Percentiles rank a stretch among this genome's conserved stretches.
These are phyloP conservation scores for Venturia canescens DNA, from an alignment of 1,140 invertebrate species.

Conservation along the genomic window DNA sequence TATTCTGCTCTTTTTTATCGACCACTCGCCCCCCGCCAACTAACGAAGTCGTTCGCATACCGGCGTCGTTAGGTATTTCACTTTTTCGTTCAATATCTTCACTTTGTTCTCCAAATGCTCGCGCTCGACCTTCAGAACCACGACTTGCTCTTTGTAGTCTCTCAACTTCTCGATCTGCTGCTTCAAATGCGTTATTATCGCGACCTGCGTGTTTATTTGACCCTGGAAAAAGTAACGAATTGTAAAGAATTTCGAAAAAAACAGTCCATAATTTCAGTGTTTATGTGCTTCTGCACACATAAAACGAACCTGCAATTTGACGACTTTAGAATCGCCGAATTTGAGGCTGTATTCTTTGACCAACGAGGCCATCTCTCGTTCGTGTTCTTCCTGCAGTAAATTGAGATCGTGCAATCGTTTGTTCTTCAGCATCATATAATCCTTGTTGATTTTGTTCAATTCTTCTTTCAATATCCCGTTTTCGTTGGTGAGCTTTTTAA, in stretches of 20 bases:
- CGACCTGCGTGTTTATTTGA: conserved; percentile 77
- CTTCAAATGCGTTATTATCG: conserved; percentile 78
- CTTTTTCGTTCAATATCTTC: conserved; percentile 72
- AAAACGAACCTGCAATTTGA: conserved; percentile 73
- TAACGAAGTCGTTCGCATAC: conserved; percentile 62
- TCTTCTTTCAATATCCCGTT: conserved; percentile 80
- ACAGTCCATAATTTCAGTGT: not conserved
- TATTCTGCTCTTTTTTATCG: conserved; percentile 7
- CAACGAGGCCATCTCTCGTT: conserved; percentile 81
- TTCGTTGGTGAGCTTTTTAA: conserved; percentile 77
- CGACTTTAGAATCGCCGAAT: conserved; percentile 71
- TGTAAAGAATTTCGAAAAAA: conserved; percentile 28
- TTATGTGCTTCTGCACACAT: not conserved
- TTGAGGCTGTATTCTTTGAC: conserved; percentile 74
- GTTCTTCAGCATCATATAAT: conserved; percentile 84
- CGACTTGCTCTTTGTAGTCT: conserved; percentile 77
- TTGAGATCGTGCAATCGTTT: conserved; percentile 87
- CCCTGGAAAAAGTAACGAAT: conserved; percentile 55
- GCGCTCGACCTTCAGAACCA: conserved; percentile 78
- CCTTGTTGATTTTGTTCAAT: conserved; percentile 79
- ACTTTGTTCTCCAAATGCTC: conserved; percentile 79
- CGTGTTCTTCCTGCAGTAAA: conserved; percentile 86
- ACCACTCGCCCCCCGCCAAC: conserved; percentile 5
- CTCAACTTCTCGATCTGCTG: conserved; percentile 76
- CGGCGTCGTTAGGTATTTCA: conserved; percentile 73